These are phyloP conservation scores for Megaustenia siamemsis DNA, from an alignment of 2,888 invertebrate species.

Conservation along the genomic window DNA sequence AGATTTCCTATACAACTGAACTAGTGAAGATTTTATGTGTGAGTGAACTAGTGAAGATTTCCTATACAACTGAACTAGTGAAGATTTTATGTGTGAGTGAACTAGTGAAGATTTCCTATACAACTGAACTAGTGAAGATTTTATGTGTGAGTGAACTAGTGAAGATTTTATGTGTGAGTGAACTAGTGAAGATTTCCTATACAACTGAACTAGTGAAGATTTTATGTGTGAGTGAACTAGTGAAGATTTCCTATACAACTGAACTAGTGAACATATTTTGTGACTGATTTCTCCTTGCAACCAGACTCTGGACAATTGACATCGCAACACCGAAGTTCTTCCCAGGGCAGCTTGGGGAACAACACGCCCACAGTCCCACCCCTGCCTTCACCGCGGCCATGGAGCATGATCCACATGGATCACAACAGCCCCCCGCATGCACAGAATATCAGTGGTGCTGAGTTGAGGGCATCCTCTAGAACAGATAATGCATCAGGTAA, in stretches of 20 bases:
- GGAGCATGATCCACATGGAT: conserved; percentile 59
- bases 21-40: no score
- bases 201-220: background rate
- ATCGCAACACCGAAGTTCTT: conserved; percentile 67
- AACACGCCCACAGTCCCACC: conserved; percentile 90
- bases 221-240: background rate
- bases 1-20: background rate
- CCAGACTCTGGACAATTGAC: conserved; percentile 58
- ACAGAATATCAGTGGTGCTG: conserved; percentile 35
- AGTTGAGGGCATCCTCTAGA: conserved; percentile 58
- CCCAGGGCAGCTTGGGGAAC: conserved; percentile 71
- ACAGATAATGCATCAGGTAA: conserved; percentile 54
- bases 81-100: no score
- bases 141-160: background rate
- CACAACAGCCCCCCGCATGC: conserved; percentile 23
- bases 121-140: no score
- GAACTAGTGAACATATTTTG: background rate
- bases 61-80: background rate
- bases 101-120: background rate
- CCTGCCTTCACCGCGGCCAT: conserved; percentile 80
- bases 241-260: background rate
- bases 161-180: background rate
- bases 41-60: background rate
- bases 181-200: no score
- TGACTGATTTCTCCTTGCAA: conserved; percentile 21